Percentiles rank a stretch among this genome's conserved stretches.
Conservation (phyloP, 2,888 invertebrate species). For the Lochmaea crataegi region DNA sequence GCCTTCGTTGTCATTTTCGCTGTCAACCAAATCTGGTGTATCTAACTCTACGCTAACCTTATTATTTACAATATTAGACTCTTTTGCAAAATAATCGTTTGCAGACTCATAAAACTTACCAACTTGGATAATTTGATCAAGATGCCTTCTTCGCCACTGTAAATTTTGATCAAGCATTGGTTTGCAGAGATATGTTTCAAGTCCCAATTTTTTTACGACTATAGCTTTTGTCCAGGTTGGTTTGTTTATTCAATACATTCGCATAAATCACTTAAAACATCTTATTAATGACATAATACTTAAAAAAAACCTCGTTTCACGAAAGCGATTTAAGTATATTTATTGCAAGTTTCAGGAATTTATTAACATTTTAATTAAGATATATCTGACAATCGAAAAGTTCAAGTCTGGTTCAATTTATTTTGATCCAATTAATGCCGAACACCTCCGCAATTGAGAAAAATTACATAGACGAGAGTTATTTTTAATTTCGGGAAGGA, state of each 20-base stretch:
- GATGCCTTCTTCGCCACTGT: too few species aligned
- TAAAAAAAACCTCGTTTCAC: conserved; percentile 11
- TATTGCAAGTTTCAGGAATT: conserved; percentile 19
- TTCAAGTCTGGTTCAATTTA: conserved; percentile 13
- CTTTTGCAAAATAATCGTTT: too few species aligned
- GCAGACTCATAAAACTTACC: too few species aligned
- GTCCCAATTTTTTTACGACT: too few species aligned
- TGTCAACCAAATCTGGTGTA: too few species aligned
- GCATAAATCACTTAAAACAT: conserved; percentile 3
- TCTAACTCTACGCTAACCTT: too few species aligned
- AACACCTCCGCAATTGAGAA: background rate
- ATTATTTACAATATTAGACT: too few species aligned
- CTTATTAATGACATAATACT: conserved; percentile 11
- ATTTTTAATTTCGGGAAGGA: background rate
- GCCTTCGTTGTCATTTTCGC: too few species aligned
- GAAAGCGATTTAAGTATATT: conserved; percentile 5
- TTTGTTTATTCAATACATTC: background rate
- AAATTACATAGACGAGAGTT: background rate
- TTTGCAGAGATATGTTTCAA: too few species aligned
- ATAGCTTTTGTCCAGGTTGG: too few species aligned
- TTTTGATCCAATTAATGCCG: background rate
- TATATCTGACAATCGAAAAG: background rate
- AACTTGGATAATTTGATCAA: too few species aligned
- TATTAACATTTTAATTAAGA: conserved; percentile 15
- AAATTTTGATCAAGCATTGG: too few species aligned